Percentiles rank a stretch among this genome's conserved stretches.
Evolutionary conservation across 1,140 invertebrate species (phyloP).

Genomic region (Leptestheria dahalacensis): DNA sequence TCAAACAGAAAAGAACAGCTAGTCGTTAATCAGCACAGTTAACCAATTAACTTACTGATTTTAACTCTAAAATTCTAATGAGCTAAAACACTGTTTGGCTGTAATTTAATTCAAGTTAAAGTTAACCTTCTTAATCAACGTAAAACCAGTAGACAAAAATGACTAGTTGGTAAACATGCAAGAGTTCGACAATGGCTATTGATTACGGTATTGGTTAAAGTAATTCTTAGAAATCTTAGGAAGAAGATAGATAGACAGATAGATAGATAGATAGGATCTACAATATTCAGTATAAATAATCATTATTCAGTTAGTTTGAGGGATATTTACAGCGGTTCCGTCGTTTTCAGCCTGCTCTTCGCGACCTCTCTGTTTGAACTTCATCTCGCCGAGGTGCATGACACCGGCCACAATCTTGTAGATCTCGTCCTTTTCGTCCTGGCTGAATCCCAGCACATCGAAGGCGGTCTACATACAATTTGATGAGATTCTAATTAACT

Average conservation of each 20-base stretch:
- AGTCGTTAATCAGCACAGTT: not conserved
- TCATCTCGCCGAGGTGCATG: conserved; percentile 98
- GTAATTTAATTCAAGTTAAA: not conserved
- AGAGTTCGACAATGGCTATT: too few species aligned
- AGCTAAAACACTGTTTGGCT: not conserved
- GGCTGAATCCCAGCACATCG: conserved; percentile 91
- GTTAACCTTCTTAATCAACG: not conserved
- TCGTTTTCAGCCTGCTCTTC: conserved; percentile 99
- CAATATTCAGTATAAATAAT: not conserved
- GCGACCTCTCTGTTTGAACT: conserved; percentile 99
- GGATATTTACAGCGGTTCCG: conserved; percentile 62
- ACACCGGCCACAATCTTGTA: conserved; percentile 94
- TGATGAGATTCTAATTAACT: not conserved
- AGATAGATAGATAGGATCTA: not conserved
- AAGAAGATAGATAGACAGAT: too few species aligned
- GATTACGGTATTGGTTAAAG: not conserved
- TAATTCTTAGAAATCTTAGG: conserved; percentile 10
- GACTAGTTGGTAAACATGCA: too few species aligned
- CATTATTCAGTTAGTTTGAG: not conserved
- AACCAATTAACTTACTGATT: not conserved
- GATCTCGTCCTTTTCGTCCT: conserved; percentile 89
- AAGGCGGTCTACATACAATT: conserved; percentile 72
- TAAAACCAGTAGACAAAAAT: too few species aligned
- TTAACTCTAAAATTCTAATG: not conserved
- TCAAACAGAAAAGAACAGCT: conserved; percentile 13